Percentiles rank a stretch among this genome's conserved stretches.
Evolutionary conservation across 2,113 vertebrate genomes (phyloP).

Genomic region (Entosphenus tridentatus): DNA sequence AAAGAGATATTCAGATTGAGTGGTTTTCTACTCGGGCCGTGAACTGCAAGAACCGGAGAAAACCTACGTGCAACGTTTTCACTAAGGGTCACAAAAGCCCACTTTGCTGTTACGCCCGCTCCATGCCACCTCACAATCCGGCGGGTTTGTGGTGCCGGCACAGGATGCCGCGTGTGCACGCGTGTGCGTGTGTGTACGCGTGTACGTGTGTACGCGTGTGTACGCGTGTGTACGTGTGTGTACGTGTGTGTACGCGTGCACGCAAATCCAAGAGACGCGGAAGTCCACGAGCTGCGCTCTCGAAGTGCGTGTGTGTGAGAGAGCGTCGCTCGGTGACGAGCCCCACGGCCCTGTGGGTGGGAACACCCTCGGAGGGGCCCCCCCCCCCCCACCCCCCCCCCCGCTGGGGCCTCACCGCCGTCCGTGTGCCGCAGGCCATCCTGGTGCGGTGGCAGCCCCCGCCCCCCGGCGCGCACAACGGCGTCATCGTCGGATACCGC

Average conservation of each 20-base stretch:
- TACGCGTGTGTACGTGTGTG: background rate
- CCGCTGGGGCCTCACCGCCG: background rate
- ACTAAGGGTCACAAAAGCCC: too few species aligned
- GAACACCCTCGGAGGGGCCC: background rate
- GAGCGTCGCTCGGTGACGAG: background rate
- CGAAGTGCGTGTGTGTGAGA: background rate
- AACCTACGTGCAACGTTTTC: too few species aligned
- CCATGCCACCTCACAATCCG: too few species aligned
- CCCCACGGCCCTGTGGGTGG: background rate
- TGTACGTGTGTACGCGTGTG: background rate
- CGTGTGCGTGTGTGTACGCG: too few species aligned
- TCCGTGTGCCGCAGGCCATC: constrained; percentile 33
- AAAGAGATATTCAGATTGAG: too few species aligned
- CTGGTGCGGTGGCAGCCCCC: constrained; percentile 79
- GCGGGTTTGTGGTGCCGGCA: too few species aligned
- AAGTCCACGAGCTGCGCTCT: background rate
- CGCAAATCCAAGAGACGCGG: background rate
- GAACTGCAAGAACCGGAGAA: too few species aligned
- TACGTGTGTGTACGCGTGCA: background rate
- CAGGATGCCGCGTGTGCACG: too few species aligned
- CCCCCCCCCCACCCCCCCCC: background rate
- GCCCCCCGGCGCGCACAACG: constrained; percentile 46
- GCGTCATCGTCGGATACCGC: constrained; percentile 67
- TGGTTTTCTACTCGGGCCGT: too few species aligned
- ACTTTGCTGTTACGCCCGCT: too few species aligned